phyloP scores from a whole-genome alignment of 2,113 vertebrate genomes.

The Osmerus eperlanus region DNA sequence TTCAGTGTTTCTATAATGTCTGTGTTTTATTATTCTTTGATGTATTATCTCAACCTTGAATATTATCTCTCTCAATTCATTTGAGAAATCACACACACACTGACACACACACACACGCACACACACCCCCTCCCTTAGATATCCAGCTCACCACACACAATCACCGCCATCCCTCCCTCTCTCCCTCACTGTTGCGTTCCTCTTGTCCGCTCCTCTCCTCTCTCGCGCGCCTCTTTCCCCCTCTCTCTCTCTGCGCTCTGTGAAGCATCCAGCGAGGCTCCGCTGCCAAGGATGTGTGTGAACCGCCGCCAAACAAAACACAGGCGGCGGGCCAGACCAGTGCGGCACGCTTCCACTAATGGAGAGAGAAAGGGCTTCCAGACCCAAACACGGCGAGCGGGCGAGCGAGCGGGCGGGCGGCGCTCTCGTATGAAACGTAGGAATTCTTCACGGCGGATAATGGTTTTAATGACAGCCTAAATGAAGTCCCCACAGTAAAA shows the following conservation, averaged over 20 bases:
- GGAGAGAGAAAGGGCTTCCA: slow-evolving; percentile 76
- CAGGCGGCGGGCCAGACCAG: slow-evolving; percentile 83
- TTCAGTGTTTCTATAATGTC: no score
- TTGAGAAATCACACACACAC: no score
- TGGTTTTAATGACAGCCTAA: slow-evolving; percentile 65
- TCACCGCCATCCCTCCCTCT: slow-evolving; percentile 41
- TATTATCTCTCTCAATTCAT: no score
- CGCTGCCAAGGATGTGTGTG: slow-evolving; percentile 79
- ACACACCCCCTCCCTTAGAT: slow-evolving; percentile 62
- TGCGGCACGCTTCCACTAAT: slow-evolving; percentile 87
- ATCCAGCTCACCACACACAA: slow-evolving; percentile 12
- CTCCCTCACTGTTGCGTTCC: slow-evolving; percentile 61
- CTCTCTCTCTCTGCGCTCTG: slow-evolving; percentile 67
- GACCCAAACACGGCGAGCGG: slow-evolving; percentile 48
- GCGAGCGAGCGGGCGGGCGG: background rate
- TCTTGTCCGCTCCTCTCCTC: slow-evolving; percentile 59
- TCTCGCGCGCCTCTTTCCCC: slow-evolving; percentile 64
- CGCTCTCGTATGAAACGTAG: slow-evolving; percentile 49
- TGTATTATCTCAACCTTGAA: no score
- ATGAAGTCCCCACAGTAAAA: slow-evolving; percentile 59
- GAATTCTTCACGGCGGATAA: slow-evolving; percentile 59
- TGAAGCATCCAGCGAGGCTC: slow-evolving; percentile 78
- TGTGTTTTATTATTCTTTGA: no score
- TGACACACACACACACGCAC: slow-evolving; percentile 32
- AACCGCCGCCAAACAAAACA: slow-evolving; percentile 91